These are phyloP conservation scores for Wiebesia pumilae DNA, from an alignment of 1,140 invertebrate genomes.

Conservation along the genomic window DNA sequence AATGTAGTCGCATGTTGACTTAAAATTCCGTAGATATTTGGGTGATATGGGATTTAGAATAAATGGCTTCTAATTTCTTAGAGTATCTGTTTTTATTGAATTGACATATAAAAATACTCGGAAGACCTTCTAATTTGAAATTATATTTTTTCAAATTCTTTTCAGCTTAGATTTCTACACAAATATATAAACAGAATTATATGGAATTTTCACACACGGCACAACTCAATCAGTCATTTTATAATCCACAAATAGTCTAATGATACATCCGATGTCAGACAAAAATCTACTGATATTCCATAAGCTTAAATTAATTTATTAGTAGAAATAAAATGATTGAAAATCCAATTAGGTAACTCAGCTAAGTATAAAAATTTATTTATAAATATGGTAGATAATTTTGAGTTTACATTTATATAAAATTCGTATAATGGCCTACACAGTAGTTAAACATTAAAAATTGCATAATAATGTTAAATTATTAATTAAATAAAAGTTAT, in stretches of 20 bases:
- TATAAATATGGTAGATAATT: not conserved
- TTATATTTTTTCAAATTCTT: too few relatives aligned
- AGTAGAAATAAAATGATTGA: not conserved
- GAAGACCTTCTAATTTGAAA: too few relatives aligned
- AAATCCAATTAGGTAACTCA: not conserved
- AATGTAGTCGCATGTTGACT: too few relatives aligned
- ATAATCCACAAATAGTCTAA: not conserved
- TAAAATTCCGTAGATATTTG: too few relatives aligned
- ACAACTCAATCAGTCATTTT: not conserved
- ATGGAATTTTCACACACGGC: too few relatives aligned
- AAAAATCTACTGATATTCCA: not conserved
- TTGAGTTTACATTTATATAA: not conserved
- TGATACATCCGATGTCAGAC: not conserved
- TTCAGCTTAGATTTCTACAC: too few relatives aligned
- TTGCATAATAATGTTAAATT: not conserved
- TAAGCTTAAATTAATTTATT: not conserved
- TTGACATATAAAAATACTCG: too few relatives aligned
- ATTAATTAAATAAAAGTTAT: too few relatives aligned
- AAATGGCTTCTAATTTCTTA: too few relatives aligned
- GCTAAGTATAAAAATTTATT: not conserved
- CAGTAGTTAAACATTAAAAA: not conserved
- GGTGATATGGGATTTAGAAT: too few relatives aligned
- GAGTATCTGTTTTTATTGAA: too few relatives aligned
- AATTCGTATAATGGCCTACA: not conserved
- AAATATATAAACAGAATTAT: too few relatives aligned